Evolutionary conservation across 1,140 invertebrate species (phyloP), one percentile per base, ranked within the genome.

Genomic region (Zaprionus vittiger): DNA sequence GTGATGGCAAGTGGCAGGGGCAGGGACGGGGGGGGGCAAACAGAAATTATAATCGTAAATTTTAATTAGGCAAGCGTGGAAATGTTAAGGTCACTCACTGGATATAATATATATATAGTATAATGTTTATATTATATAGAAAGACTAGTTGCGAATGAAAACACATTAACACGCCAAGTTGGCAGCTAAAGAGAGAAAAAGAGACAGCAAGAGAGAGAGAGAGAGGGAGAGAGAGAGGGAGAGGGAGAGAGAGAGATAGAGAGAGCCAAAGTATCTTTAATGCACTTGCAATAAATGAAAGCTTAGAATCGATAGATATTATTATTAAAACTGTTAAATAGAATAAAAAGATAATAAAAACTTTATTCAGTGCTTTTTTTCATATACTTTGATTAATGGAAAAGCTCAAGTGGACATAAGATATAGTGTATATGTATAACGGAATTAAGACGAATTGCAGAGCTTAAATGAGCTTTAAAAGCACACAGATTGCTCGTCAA

Each of bases 21-120:
- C 20, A 22, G 24, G 5, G 24, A 15, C n/a, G 26, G 3, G n/a
- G 20, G 22, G 5, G 31, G 26, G 7, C 5, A 55, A 55, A 26
- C 38, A 28, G n/a, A 55, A n/a, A 55, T 31, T 34, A 11, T 65
- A 54, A 65, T 55, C 6, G 20, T 67, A 67, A 31, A 67, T 67
- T 59, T 59, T 47, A 67, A 59, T 59, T 67, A 20, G 24, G 37
- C 15, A 28, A 63, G 56, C 56, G 56, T 56, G 26, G 60, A 17
- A 62, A 49, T 62, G 41, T 31, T 62, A 47, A 61, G 37, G 38
- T 28, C 59, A 44, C 41, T 20, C 26, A 31, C 41, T 26, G 22
- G 22, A 47, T 28, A 47, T 26, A 47, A 59, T 37, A 31, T 7
- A 44, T 20, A 28, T 56, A n/a, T 26, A 52, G 28, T 56, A 55